These are phyloP conservation scores for Sphyrna mokarran DNA, from an alignment of 2,113 vertebrate species.

Conservation along the genomic window DNA sequence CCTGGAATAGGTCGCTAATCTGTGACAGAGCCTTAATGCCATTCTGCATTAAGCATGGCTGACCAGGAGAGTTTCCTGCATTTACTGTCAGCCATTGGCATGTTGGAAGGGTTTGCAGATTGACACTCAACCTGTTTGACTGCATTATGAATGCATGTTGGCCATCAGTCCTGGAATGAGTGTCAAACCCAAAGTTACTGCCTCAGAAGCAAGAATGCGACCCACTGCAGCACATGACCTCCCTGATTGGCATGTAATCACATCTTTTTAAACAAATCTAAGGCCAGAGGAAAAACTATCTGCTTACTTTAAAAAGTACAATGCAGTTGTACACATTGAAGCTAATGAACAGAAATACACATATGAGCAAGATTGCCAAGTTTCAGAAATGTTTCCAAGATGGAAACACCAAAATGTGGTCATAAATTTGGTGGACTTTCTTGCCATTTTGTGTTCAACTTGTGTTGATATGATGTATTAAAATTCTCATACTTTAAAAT, in stretches of 20 bases:
- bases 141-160: no score
- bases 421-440: neutral
- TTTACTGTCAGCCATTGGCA: no score
- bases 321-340: neutral
- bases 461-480: neutral
- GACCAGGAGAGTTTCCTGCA: no score
- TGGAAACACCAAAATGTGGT: neutral
- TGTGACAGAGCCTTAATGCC: no score
- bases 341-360: neutral
- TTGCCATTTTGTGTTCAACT: neutral
- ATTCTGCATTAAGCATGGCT: no score
- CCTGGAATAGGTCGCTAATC: no score
- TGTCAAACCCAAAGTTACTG: no score
- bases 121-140: no score
- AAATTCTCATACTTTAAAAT: neutral
- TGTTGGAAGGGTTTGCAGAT: no score
- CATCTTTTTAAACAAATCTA: neutral
- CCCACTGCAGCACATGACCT: no score
- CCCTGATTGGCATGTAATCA: neutral
- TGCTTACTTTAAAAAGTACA: neutral
- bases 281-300: neutral
- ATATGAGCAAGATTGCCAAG: neutral
- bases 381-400: neutral
- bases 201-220: no score
- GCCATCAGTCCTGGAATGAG: no score